Evolutionary conservation across 2,797 vertebrate species (phyloP), one percentile per base, ranked within the genome.

Genomic region (Cyprinodon diabolis): DNA sequence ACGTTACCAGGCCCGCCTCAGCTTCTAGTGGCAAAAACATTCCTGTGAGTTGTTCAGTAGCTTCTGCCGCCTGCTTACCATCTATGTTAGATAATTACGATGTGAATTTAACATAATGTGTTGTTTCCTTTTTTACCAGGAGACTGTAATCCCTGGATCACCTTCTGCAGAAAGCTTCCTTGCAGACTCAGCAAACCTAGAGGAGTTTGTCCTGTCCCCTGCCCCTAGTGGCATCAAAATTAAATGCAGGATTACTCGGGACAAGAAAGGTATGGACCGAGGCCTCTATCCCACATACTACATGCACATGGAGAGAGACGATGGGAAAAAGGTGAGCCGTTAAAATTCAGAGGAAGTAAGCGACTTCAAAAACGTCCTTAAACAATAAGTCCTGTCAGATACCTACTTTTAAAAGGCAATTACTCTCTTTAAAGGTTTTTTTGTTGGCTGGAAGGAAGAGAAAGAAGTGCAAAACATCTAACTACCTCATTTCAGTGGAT

Each of bases 381-480:
- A 40, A 14, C 12, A 14, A 14, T 2, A 63, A n/a, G 58, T n/a
- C 1, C 1, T 6, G 6, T 52, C 51, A 21, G 58, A 23, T 65
- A 14, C 21, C 40, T 37, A 62, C 37, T 12, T 54, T 54, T 17
- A 1, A 62, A 1, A 10, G 35, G 17, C 10, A 0, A 48, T 37
- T 8, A 13, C 0, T 76, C 6, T 74, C 7, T 90, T 80, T 86
- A 7, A 83, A 99, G 98, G 89, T 96, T 10, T 99, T 99, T 87
- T 92, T 99, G 86, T 93, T 99, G 87, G 98, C 98, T 1, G 98
- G 97, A 12, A 95, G 98, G 82, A 99, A 99, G 91, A 95, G 98
- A 79, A 99, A 99, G 93, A 99, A 98, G 93, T 99, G 98, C 86
- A 99, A 98, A 93, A 98, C 98, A 0, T 98, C 98, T 69, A 99